phyloP scores from a whole-genome alignment of 2,888 invertebrate species.

The Cerceris ruficornis region DNA sequence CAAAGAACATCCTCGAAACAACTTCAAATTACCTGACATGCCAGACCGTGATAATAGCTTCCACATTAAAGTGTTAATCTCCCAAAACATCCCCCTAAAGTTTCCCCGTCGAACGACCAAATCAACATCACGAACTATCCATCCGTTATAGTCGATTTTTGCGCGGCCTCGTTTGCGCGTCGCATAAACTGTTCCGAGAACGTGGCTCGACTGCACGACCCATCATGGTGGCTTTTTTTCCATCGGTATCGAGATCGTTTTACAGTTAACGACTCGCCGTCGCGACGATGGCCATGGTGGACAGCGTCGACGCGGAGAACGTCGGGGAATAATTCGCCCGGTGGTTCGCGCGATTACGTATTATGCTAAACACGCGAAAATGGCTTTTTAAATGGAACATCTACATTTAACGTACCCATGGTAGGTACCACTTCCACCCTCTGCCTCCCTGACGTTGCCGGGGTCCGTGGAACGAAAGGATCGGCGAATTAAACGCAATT shows the following conservation, averaged over 20 bases:
- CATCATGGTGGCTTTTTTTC: conserved; percentile 37
- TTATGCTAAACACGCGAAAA: conserved; percentile 80
- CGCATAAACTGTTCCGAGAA: conserved; percentile 62
- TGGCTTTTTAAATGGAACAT: conserved; percentile 80
- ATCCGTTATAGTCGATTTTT: conserved; percentile 32
- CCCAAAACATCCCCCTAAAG: too few species aligned
- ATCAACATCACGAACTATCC: background rate
- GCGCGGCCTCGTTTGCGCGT: conserved; percentile 50
- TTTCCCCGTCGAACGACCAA: too few species aligned
- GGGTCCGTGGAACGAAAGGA: conserved; percentile 40
- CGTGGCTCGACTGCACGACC: conserved; percentile 40
- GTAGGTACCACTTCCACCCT: conserved; percentile 15
- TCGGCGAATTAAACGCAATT: conserved; percentile 75
- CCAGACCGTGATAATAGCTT: too few species aligned
- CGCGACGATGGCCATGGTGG: conserved; percentile 20
- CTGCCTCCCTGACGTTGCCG: background rate
- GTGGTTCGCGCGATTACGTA: conserved; percentile 70
- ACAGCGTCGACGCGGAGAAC: conserved; percentile 10
- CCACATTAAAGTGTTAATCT: too few species aligned
- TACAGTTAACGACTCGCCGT: conserved; percentile 51
- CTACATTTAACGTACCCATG: conserved; percentile 74
- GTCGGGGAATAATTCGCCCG: conserved; percentile 49
- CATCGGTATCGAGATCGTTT: conserved; percentile 28
- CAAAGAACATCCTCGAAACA: too few species aligned
- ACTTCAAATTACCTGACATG: too few species aligned